A percentile compares a stretch with the other conserved stretches of the same genome.
Conservation (phyloP, 2,113 vertebrate species). For the Symphodus melops region DNA sequence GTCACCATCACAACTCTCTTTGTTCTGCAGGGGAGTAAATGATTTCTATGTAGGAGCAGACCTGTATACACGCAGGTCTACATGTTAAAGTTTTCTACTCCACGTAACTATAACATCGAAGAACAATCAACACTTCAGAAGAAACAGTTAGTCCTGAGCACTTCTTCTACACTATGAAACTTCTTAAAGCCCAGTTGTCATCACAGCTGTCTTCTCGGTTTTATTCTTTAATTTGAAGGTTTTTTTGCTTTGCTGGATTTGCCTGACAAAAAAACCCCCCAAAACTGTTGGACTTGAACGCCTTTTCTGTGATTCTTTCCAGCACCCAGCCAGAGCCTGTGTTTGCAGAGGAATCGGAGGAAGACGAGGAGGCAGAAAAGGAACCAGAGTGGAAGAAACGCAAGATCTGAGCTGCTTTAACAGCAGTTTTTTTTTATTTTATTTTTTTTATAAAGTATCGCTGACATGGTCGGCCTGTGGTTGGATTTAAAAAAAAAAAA, state of each 20-base stretch:
- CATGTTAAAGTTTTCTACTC: not conserved
- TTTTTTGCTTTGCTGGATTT: conserved; percentile 9
- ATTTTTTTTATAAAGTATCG: not conserved
- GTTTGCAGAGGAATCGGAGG: conserved; percentile 93
- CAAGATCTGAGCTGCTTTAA: conserved; percentile 88
- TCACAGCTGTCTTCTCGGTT: conserved; percentile 38
- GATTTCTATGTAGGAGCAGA: not conserved
- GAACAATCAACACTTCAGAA: not conserved
- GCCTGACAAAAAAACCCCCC: not conserved
- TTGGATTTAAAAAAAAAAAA: not conserved
- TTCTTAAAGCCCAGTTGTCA: conserved; percentile 9
- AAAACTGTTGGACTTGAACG: conserved; percentile 12
- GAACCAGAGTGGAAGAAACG: conserved; percentile 99
- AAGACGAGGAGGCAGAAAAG: conserved; percentile 92
- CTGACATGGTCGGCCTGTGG: conserved; percentile 7
- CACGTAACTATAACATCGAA: conserved; percentile 28
- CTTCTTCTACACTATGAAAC: not conserved
- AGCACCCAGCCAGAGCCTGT: conserved; percentile 92
- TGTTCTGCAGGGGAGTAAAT: conserved; percentile 3
- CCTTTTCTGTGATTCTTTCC: conserved; percentile 60
- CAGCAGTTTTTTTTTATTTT: not conserved
- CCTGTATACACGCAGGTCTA: not conserved
- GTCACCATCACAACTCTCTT: conserved; percentile 4
- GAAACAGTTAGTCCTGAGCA: not conserved
- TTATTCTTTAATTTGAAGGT: conserved; percentile 16